Evolutionary conservation across 2,797 vertebrate genomes (phyloP), one percentile per base, ranked within the genome.

Genomic region (Sebastes vulpes): DNA sequence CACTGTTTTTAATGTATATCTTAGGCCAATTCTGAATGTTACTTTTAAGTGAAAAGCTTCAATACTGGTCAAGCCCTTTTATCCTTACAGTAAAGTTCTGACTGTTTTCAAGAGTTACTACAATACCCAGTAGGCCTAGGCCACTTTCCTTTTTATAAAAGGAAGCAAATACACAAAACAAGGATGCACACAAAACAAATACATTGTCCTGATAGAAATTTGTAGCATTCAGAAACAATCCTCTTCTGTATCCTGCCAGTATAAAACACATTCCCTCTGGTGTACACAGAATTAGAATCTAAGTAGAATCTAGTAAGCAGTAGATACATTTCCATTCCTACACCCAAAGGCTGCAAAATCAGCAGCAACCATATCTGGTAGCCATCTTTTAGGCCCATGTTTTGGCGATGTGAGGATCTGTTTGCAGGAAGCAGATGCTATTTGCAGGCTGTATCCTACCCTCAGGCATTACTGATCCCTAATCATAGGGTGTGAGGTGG

Each of bases 401-500:
- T 85, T 68, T 57, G 65, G 77, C 72, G 59, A 86, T 59, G 69
- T 52, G 50, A 69, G 52, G 54, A 76, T 86, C 32, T 84, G 66
- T 67, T 82, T 83, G 78, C 81, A 81, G 83, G 46, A 79, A 77
- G 70, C 75, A 14, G 67, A 86, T 79, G 73, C 66, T 80, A 82
- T 83, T 87, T 85, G 69, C 60, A 82, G 78, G 54, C 64, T 12
- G 67, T 75, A 68, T 88, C 14, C 70, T 72, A 75, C 82, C 76
- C 79, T 77, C 56, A 73, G 79, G 75, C 82, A 57, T 70, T 66
- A 42, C 86, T 67, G 82, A 91, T 87, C 82, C 70, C 57, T 92
- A 92, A 92, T 93, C 74, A 90, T 25, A 92, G 92, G 90, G 80
- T 90, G 87, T 78, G 70, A 85, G 79, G 67, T 54, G 9, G 50